Base-by-base conservation (phyloP, 2,797 vertebrate species). In the Cynopterus sphinx region DNA sequence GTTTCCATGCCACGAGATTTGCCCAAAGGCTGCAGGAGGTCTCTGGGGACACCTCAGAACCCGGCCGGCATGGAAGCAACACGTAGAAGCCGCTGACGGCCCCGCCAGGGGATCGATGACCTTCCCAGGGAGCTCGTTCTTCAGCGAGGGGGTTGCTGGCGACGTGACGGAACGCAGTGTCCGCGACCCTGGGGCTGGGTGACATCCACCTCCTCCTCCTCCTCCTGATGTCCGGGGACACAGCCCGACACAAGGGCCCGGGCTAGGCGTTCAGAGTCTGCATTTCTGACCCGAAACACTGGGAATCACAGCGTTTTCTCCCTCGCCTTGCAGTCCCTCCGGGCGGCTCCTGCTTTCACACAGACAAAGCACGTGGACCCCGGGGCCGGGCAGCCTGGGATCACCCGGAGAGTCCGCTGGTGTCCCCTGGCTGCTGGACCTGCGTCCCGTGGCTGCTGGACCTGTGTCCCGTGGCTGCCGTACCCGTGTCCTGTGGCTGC, bases 41-140 rank as follows among this genome's bases (percentile, higher is more conserved):
- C 2, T 2, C 67, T 2, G 9, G 87, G 49, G 67, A 46, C 51
- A 9, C 71, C 16, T 33, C 79, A 55, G 9, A 22, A 28, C 33
- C n/a, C 26, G 71, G 73, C 74, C 75, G 0, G 0, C 0, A 28
- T 70, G 93, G 82, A 46, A 12, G 55, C 74, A 19, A 49, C 53
- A 2, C 24, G 0, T 0, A 0, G 96, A 68, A 90, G 55, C 17
- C 9, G 67, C 31, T 19, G 53, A 73, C 26, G 53, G 41, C 81
- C 63, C 26, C 31, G 31, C 0, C 0, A 10, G 24, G 22, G 73
- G 21, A 4, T 55, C 79, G 92, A 26, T 6, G 57, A 12, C 86
- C 73, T 43, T 93, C 87, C 91, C 77, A 0, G 17, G 61, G 96
- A 96, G 86, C 70, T 94, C 94, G 71, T 46, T 1, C 83, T 36